These are phyloP conservation scores for Samia ricini DNA, from an alignment of 1,140 invertebrate species.

Conservation along the genomic window DNA sequence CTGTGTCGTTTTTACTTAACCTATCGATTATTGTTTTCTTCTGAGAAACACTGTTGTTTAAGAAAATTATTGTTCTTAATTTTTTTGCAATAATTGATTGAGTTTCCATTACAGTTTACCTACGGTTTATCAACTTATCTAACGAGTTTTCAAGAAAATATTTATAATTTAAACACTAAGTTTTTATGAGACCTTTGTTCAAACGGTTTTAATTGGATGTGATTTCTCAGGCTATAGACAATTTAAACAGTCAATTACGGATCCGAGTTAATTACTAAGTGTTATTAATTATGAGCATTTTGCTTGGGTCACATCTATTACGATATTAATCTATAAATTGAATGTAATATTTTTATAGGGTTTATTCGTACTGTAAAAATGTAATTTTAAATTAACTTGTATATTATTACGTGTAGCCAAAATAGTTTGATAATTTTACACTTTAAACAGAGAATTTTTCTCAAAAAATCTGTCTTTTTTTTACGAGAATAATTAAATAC, in stretches of 20 bases:
- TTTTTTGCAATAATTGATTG: background rate
- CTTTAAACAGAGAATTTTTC: too few relatives aligned
- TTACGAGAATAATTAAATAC: too few relatives aligned
- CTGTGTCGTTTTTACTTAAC: background rate
- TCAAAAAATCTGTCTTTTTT: too few relatives aligned
- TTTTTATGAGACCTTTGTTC: conserved; percentile 9
- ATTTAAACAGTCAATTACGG: conserved; percentile 4
- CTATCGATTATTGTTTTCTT: background rate
- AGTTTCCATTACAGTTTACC: background rate
- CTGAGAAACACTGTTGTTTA: background rate
- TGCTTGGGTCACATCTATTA: conserved; percentile 2
- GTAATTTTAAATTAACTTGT: too few relatives aligned
- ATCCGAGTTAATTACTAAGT: background rate
- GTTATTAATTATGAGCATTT: conserved; percentile 5
- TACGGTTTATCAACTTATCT: background rate
- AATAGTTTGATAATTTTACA: too few relatives aligned
- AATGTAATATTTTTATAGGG: background rate
- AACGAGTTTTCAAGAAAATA: background rate
- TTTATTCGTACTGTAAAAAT: too few relatives aligned
- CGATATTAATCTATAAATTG: background rate
- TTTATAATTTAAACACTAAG: background rate
- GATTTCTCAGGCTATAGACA: conserved; percentile 9
- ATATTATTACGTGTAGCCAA: too few relatives aligned
- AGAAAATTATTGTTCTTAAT: background rate
- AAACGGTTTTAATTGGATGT: background rate